Conservation (phyloP, 2,113 vertebrate species). For the Crotalus viridis region DNA sequence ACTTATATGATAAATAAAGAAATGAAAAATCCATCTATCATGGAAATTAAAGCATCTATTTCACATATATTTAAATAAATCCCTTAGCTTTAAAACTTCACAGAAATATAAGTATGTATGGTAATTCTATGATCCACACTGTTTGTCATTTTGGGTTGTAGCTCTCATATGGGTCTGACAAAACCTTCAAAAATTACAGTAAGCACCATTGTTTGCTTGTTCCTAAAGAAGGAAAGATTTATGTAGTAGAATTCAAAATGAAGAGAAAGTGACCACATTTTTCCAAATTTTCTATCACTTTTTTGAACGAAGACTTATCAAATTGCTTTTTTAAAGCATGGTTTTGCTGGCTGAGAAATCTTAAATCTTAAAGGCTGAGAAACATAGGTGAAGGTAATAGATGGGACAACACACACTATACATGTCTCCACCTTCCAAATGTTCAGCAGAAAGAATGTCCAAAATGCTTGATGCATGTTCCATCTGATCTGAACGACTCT, state of each 20-base stretch:
- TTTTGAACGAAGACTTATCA: constrained; percentile 1
- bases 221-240: neutral
- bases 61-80: neutral
- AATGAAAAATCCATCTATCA: neutral
- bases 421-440: neutral
- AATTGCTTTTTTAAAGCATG: neutral
- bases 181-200: constrained; percentile 23
- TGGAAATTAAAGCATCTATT: neutral
- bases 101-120: neutral
- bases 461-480: neutral
- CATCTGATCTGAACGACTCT: neutral
- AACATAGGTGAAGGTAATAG: neutral
- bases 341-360: neutral
- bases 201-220: neutral
- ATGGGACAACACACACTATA: neutral
- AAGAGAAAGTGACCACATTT: neutral
- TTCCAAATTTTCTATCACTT: constrained; percentile 10
- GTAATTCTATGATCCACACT: neutral
- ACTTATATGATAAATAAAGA: neutral
- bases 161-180: constrained; percentile 12
- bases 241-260: neutral
- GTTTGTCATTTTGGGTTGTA: neutral
- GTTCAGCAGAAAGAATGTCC: neutral
- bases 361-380: neutral
- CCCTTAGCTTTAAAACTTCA: neutral